Conservation (phyloP, 2,113 vertebrate genomes). For the Xerus inauris region DNA sequence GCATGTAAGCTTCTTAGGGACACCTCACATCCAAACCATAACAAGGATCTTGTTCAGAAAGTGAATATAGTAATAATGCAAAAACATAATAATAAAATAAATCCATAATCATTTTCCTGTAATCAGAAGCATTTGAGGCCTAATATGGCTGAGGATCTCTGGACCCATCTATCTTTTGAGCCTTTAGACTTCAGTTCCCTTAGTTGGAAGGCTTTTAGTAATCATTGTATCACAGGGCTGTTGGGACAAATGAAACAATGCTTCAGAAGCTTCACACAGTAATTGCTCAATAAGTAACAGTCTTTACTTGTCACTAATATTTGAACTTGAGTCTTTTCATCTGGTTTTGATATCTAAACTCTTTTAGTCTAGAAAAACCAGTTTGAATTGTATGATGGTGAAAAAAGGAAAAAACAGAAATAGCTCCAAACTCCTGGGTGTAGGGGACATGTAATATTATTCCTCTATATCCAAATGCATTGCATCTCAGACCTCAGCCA, state of each 20-base stretch:
- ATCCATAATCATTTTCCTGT: background rate
- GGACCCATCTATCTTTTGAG: background rate
- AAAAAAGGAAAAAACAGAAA: background rate
- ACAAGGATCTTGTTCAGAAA: background rate
- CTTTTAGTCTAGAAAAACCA: background rate
- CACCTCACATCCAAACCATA: no score
- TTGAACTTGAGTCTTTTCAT: background rate
- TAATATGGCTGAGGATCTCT: background rate
- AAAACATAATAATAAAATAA: background rate
- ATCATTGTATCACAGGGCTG: background rate
- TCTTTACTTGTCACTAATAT: background rate
- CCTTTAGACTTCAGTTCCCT: background rate
- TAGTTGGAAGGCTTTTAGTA: background rate
- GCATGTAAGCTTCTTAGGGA: no score
- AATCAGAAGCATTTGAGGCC: background rate
- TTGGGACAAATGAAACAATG: background rate
- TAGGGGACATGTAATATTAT: background rate
- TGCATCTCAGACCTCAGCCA: background rate
- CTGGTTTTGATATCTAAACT: background rate
- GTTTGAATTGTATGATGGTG: background rate
- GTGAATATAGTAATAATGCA: background rate
- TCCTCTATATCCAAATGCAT: no score
- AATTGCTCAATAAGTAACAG: background rate
- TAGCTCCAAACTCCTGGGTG: background rate
- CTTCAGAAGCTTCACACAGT: background rate